Evolutionary conservation across 1,140 invertebrate genomes (phyloP), one percentile per base, ranked within the genome.

Genomic region (Phortica variegata): DNA sequence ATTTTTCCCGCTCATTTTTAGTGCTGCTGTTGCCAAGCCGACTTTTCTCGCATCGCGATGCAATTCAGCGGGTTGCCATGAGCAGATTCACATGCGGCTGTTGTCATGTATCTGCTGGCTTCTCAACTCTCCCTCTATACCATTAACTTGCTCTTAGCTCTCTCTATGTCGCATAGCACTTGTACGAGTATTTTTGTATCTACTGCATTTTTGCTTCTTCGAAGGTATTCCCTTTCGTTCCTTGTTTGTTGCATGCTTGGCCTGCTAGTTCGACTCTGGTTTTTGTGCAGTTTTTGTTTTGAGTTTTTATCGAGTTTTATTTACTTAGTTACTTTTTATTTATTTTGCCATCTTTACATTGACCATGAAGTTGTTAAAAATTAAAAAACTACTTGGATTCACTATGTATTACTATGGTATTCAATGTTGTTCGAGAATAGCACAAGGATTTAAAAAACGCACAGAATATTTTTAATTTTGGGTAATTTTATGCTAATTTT

Each of bases 311-410:
- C 17, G 36, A 10, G 46, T 18, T 43, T 42, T 15, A 31, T 42
- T 16, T 20, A 41, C 16, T 18, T 34, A 34, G 32, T 8, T 34
- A 15, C 32, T 31, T 47, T 16, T 38, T 29, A 48, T 39, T 62
- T 58, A 48, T 41, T 56, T 40, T 48, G 57, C 51, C 37, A 51
- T 39, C 54, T 56, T 62, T 53, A 52, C 59, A 68, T 68, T 68
- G 63, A 68, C 63, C 63, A 60, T 69, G 63, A 68, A 68, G 63
- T 63, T 38, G 29, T 44, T n/a, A n/a, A n/a, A n/a, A n/a, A n/a
- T n/a, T n/a, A n/a, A n/a, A n/a, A n/a, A n/a, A n/a, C n/a, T n/a
- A n/a, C n/a, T n/a, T n/a, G n/a, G n/a, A n/a, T n/a, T n/a, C n/a
- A n/a, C n/a, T n/a, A n/a, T n/a, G n/a, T n/a, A n/a, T n/a, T n/a